A percentile compares a stretch with the other conserved stretches of the same genome.
phyloP scores from a whole-genome alignment of 2,113 vertebrate species.

The Piaya cayana region DNA sequence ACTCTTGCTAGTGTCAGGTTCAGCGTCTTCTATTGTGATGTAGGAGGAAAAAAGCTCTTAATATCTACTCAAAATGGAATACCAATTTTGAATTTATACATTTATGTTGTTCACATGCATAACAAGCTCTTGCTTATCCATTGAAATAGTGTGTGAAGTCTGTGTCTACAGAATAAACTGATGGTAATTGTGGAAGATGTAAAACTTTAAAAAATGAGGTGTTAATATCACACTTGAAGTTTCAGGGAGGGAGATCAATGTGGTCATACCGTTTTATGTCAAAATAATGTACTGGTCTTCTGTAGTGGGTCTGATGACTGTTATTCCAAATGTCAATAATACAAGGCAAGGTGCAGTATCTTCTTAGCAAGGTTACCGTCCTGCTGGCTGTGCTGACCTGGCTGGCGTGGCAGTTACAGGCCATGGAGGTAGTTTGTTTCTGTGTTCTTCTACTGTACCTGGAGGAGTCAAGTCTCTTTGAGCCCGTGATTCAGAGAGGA shows the following conservation, averaged over 20 bases:
- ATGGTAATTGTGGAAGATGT: neutral
- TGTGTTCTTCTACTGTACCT: neutral
- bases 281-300: neutral
- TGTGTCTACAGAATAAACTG: neutral
- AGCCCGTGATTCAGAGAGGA: neutral
- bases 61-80: neutral
- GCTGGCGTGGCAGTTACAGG: neutral
- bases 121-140: neutral
- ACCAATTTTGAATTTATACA: neutral
- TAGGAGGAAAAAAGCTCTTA: neutral
- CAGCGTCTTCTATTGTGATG: neutral
- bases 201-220: neutral
- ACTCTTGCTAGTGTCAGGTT: neutral
- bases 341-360: too few relatives aligned
- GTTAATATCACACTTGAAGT: neutral
- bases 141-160: neutral
- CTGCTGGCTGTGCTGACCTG: fast-evolving
- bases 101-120: neutral
- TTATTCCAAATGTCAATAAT: too few relatives aligned
- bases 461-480: neutral
- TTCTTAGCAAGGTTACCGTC: neutral
- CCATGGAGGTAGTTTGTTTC: neutral
- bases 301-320: neutral
- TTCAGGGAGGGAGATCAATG: neutral
- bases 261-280: fast-evolving